Evolutionary conservation across 2,888 invertebrate species (phyloP).

Genomic region (Deladenus siricidicola): DNA sequence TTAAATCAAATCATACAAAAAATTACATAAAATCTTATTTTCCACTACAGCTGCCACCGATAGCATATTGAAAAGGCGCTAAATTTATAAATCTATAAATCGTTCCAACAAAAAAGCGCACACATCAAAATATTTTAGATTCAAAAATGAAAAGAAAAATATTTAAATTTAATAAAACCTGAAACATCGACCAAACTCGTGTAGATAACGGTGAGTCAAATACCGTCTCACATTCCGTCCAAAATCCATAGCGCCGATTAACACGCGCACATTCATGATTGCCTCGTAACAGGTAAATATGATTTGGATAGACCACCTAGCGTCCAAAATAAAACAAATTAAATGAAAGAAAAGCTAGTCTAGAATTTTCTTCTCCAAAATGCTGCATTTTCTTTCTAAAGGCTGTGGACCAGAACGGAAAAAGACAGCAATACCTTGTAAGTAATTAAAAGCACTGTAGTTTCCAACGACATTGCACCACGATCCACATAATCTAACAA

Average conservation of each 20-base stretch:
- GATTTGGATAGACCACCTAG: slow-evolving; percentile 5
- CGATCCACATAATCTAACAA: slow-evolving; percentile 38
- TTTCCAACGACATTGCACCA: slow-evolving; percentile 33
- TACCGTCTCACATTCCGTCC: slow-evolving; percentile 25
- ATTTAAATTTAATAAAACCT: too few relatives aligned
- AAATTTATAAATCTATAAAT: slow-evolving; percentile 2
- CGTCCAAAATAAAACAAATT: neutral
- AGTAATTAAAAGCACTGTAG: slow-evolving; percentile 35
- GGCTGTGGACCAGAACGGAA: neutral
- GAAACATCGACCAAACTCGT: slow-evolving; percentile 33
- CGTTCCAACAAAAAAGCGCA: too few relatives aligned
- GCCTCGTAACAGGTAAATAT: slow-evolving; percentile 22
- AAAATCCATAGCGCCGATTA: slow-evolving; percentile 37
- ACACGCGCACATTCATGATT: slow-evolving; percentile 41
- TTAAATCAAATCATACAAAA: too few relatives aligned
- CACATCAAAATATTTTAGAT: neutral
- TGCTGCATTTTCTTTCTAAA: too few relatives aligned
- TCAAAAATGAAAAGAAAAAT: neutral
- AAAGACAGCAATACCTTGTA: slow-evolving; percentile 26
- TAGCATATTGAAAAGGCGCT: slow-evolving; percentile 36
- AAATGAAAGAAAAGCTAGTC: too few relatives aligned
- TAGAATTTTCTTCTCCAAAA: too few relatives aligned
- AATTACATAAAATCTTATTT: slow-evolving; percentile 15
- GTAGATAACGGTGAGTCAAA: slow-evolving; percentile 19
- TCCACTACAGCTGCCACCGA: slow-evolving; percentile 34